Conservation (phyloP, 2,888 invertebrate genomes). For the Rhynchonema sp. region DNA sequence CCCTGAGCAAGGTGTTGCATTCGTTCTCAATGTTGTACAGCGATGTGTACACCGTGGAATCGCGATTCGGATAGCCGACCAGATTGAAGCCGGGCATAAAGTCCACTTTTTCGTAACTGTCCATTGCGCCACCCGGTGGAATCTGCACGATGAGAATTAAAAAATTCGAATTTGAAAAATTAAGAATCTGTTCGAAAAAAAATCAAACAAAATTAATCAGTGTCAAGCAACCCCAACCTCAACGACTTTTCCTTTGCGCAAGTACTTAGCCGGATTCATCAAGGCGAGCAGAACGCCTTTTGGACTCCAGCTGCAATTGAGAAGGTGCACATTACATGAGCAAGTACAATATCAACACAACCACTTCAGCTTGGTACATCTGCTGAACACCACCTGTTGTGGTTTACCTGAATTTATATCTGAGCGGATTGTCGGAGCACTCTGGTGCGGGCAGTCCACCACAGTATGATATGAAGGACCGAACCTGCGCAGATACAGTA, state of each 20-base stretch:
- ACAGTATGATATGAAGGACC: constrained; percentile 87
- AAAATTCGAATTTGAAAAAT: no score
- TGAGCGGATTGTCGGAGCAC: constrained; percentile 57
- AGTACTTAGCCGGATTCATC: constrained; percentile 65
- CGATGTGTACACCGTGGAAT: constrained; percentile 67
- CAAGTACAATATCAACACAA: no score
- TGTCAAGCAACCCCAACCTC: background rate
- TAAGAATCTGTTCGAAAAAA: constrained; percentile 22
- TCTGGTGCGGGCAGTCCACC: constrained; percentile 94
- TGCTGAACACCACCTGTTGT: no score
- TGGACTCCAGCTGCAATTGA: constrained; percentile 77
- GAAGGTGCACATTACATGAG: background rate
- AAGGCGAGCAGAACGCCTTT: constrained; percentile 76
- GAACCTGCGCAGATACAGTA: constrained; percentile 37
- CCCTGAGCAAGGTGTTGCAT: constrained; percentile 66
- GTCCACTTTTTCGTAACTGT: constrained; percentile 53
- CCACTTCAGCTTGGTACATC: no score
- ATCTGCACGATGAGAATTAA: constrained; percentile 81
- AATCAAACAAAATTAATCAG: constrained; percentile 3
- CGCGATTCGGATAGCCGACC: constrained; percentile 89
- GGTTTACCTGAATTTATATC: constrained; percentile 21
- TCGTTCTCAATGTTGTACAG: constrained; percentile 59
- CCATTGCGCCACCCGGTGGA: constrained; percentile 69
- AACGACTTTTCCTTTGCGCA: constrained; percentile 52
- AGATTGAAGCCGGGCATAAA: constrained; percentile 89